Conservation (phyloP, 2,113 vertebrate species). For the Gavia stellata region DNA sequence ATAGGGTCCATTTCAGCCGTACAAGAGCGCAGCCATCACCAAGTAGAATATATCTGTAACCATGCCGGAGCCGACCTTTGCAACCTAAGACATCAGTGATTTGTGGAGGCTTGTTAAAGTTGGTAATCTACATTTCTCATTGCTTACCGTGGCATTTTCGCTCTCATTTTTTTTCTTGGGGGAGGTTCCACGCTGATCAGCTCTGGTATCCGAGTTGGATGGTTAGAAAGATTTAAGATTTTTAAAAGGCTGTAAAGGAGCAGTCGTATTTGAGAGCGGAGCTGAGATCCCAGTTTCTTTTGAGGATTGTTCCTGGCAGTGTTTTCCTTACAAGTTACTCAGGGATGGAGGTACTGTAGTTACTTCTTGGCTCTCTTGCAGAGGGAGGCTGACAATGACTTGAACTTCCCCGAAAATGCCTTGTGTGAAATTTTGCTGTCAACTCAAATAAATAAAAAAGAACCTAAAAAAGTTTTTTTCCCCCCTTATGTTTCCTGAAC, state of each 20-base stretch:
- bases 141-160: not conserved
- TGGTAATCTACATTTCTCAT: not conserved
- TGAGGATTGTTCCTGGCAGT: not conserved
- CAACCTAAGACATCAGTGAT: not conserved
- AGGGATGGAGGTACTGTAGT: not conserved
- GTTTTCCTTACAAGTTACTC: not conserved
- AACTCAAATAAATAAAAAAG: not conserved
- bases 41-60: not conserved
- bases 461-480: too few relatives aligned
- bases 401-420: not conserved
- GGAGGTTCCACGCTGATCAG: not conserved
- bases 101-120: not conserved
- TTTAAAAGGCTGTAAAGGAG: not conserved
- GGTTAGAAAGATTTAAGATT: not conserved
- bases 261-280: not conserved
- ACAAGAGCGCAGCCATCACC: not conserved
- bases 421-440: rapidly evolving
- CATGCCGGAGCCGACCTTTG: not conserved
- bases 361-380: not conserved
- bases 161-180: not conserved
- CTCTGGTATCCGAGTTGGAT: rapidly evolving
- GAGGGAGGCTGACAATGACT: not conserved
- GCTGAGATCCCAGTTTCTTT: not conserved
- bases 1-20: not conserved
- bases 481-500: not conserved